Base-by-base conservation (phyloP, 2,888 invertebrate species). In the Emmelina monodactyla region DNA sequence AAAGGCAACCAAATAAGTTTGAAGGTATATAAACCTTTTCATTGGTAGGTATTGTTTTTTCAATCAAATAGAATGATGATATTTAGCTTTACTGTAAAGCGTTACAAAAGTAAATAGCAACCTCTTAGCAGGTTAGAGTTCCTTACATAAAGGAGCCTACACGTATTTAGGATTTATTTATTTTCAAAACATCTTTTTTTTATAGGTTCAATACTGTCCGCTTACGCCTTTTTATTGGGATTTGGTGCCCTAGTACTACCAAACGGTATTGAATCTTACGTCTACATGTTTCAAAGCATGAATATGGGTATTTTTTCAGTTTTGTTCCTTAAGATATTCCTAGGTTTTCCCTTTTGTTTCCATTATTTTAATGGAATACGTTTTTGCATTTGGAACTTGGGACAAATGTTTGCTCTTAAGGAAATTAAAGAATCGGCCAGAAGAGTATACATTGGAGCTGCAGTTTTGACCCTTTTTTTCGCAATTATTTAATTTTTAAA, bases 401-500 rank as follows among this genome's bases (percentile, higher is more conserved):
- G 25, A 4, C 9, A 25, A 25, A n/a, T 9, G 25, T 10, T 25
- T n/a, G 11, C n/a, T 10, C 9, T 25, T 4, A 25, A 25, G 11
- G 25, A 25, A 25, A 11, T 25, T 25, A n/a, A 25, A 9, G n/a
- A 10, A n/a, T n/a, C 25, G 11, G 25, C 25, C 4, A 25, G n/a
- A 25, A 9, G 25, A n/a, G 3, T 4, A 3, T 25, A n/a, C 11
- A 25, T 25, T 11, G n/a, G 9, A 10, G 11, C 25, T n/a, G 25
- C 25, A 3, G n/a, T 25, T 25, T 4, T 10, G 3, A 11, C 25
- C 11, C n/a, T 3, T 12, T 28, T 37, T 28, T 33, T 33, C 6
- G 9, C 6, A 16, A 32, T 16, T 37, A 2, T 28, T 10, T 14
- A 32, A 30, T 28, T 28, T 28, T 28, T 11, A 19, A 19, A 19